These are phyloP conservation scores for Aplysina aerophoba DNA, from an alignment of 37 sponge, comb jelly and placozoan genomes.

Conservation along the genomic window DNA sequence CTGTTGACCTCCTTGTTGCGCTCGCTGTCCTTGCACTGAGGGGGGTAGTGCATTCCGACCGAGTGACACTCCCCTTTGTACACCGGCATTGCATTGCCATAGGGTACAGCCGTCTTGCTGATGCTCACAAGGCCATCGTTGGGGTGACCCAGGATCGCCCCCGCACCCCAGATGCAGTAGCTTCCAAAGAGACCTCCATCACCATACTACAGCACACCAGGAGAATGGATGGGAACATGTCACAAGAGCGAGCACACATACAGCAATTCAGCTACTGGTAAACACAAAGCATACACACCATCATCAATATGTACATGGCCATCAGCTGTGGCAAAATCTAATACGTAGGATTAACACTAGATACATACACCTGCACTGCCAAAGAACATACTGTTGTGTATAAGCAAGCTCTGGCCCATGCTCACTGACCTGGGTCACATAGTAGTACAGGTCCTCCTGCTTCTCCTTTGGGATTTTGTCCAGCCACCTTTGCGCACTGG, in stretches of 20 bases:
- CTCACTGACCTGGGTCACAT: conserved; percentile 43
- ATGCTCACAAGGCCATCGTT: conserved; percentile 43
- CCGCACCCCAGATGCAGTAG: conserved; percentile 43
- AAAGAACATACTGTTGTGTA: no score
- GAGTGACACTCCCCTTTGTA: conserved; percentile 58
- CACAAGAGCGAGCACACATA: no score
- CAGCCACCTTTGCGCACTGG: conserved; percentile 47
- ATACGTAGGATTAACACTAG: no score
- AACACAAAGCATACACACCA: no score
- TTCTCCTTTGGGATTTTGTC: conserved; percentile 34
- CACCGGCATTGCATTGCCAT: background rate
- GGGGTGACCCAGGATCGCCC: conserved; percentile 29
- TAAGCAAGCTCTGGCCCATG: no score
- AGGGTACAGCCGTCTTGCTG: conserved; percentile 25
- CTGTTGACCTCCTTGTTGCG: conserved; percentile 14
- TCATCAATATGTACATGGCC: no score
- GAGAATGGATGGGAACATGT: background rate
- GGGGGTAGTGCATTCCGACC: conserved; percentile 50
- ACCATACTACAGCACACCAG: conserved; percentile 22
- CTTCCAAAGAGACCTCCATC: conserved; percentile 39
- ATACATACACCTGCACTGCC: no score
- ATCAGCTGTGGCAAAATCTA: no score
- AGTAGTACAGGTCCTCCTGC: conserved; percentile 50
- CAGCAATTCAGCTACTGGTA: no score
- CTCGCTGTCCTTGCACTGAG: conserved; percentile 41